Evolutionary conservation across 2,113 vertebrate genomes (phyloP).

Genomic region (Crotalus tigris): DNA sequence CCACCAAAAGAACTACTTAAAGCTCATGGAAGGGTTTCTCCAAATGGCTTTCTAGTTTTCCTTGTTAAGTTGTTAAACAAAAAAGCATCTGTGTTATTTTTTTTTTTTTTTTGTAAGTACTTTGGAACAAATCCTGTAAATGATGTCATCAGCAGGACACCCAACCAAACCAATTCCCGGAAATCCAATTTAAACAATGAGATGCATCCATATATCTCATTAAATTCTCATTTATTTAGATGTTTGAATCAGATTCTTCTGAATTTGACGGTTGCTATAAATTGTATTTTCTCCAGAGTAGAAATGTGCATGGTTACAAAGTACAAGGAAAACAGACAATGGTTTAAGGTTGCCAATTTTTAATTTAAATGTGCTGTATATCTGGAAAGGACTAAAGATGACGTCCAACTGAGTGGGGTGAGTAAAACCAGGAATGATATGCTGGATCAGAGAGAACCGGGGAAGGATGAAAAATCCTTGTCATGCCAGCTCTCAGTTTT

Average conservation of each 20-base stretch:
- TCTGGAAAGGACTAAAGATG: background rate
- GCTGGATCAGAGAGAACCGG: background rate
- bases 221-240: constrained; percentile 4
- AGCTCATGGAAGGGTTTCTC: constrained; percentile 27
- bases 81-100: constrained; percentile 55
- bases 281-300: constrained; percentile 5
- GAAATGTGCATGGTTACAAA: background rate
- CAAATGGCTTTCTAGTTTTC: background rate
- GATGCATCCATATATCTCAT: background rate
- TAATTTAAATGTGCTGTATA: background rate
- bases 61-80: constrained; percentile 38
- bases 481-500: background rate
- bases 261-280: background rate
- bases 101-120: constrained; percentile 12
- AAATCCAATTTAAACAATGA: background rate
- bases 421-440: background rate
- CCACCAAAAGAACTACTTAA: constrained; percentile 54
- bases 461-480: background rate
- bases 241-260: background rate
- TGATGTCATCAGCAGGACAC: constrained; percentile 22
- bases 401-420: background rate
- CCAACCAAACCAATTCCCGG: constrained; percentile 6
- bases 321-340: background rate
- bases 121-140: constrained; percentile 42
- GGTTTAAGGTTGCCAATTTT: background rate